phyloP scores from a whole-genome alignment of 30 jellyfish, hydroid and myxozoan genomes.

The Cassiopea xamachana region DNA sequence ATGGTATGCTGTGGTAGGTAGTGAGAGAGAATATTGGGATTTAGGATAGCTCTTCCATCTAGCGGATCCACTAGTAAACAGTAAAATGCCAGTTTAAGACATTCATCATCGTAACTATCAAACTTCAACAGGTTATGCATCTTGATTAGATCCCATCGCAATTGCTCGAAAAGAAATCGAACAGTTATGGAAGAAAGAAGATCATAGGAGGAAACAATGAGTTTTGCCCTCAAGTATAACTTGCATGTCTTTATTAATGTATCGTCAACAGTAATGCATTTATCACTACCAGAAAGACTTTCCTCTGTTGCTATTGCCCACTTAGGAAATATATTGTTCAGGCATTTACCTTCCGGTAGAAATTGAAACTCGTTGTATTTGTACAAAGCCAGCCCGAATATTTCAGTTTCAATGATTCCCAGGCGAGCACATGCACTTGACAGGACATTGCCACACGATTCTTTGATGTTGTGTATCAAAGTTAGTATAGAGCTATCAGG shows the following conservation, averaged over 20 bases:
- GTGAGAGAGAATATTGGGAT: not conserved
- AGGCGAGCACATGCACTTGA: conserved; percentile 64
- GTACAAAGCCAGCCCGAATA: conserved; percentile 46
- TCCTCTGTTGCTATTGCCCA: conserved; percentile 65
- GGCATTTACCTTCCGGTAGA: conserved; percentile 41
- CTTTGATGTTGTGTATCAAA: conserved; percentile 55
- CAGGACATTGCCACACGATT: conserved; percentile 53
- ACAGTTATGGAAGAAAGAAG: conserved; percentile 13
- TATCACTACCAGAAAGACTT: conserved; percentile 43
- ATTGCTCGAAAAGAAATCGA: conserved; percentile 35
- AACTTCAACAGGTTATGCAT: conserved; percentile 52
- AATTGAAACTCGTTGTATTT: conserved; percentile 54
- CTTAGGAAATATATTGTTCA: conserved; percentile 53
- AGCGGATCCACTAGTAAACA: conserved; percentile 34
- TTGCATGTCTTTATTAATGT: conserved; percentile 66
- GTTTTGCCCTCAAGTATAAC: conserved; percentile 35
- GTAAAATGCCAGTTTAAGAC: conserved; percentile 44
- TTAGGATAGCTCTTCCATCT: conserved; percentile 5
- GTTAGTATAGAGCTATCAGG: conserved; percentile 50
- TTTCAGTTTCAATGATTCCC: conserved; percentile 42
- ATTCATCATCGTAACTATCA: conserved; percentile 50
- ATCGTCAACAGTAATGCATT: conserved; percentile 37
- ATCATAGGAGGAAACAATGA: conserved; percentile 12
- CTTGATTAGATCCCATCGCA: conserved; percentile 65
- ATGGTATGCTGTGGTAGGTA: conserved; percentile 47